Evolutionary conservation across 2,797 vertebrate genomes (phyloP).

Genomic region (Gymnothorax javanicus): DNA sequence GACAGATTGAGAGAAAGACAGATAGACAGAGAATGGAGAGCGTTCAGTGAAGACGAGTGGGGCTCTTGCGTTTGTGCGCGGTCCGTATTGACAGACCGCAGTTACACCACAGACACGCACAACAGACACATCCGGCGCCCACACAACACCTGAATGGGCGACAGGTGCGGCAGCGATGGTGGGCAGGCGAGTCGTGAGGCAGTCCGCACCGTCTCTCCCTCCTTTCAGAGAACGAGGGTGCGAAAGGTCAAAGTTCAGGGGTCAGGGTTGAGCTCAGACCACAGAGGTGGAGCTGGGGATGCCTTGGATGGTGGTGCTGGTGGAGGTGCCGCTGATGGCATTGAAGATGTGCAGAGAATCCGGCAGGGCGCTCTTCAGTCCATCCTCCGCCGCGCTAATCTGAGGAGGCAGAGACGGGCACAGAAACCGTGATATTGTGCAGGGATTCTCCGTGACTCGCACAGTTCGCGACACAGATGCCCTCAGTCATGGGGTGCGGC

Average conservation of each 20-base stretch:
- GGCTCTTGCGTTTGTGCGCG: not conserved
- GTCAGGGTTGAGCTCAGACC: constrained; percentile 74
- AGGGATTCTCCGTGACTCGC: not conserved
- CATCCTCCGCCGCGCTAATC: constrained; percentile 89
- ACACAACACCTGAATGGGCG: not conserved
- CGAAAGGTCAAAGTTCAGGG: constrained; percentile 29
- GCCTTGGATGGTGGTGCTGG: constrained; percentile 88
- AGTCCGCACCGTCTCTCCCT: not conserved
- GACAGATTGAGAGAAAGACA: constrained; percentile 29
- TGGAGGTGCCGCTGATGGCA: constrained; percentile 95
- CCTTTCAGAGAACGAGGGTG: constrained; percentile 28
- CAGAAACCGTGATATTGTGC: not conserved
- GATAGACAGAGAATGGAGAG: not conserved
- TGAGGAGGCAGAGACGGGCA: constrained; percentile 51
- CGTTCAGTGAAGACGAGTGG: not conserved
- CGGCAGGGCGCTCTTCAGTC: constrained; percentile 83
- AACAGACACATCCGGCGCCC: not conserved
- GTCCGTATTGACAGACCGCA: not conserved
- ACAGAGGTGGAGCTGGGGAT: constrained; percentile 93
- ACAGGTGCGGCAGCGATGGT: not conserved
- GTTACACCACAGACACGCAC: not conserved
- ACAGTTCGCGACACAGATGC: not conserved
- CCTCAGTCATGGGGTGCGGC: no score
- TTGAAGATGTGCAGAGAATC: constrained; percentile 97
- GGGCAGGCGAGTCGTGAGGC: not conserved